Evolutionary conservation across 1,140 invertebrate genomes (phyloP).

Genomic region (Oncopeltus fasciatus): DNA sequence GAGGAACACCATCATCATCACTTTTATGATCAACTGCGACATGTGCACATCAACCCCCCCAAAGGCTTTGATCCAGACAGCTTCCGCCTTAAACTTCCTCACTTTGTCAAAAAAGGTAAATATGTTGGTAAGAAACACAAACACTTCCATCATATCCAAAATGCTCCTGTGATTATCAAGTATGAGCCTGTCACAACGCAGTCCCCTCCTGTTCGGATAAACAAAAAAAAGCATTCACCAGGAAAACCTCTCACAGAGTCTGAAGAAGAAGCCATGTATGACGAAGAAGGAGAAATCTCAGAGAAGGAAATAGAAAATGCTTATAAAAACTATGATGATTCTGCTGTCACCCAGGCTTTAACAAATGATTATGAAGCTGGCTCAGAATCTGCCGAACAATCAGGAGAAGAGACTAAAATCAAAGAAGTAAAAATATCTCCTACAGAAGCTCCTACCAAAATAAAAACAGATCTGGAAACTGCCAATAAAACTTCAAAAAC

Average conservation of each 20-base stretch:
- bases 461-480: too few species aligned
- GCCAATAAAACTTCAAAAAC: too few species aligned
- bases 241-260: not conserved
- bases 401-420: not conserved
- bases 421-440: not conserved
- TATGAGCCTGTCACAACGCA: not conserved
- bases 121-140: constrained; percentile 4
- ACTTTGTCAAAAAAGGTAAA: not conserved
- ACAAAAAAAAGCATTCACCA: constrained; percentile 3
- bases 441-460: too few species aligned
- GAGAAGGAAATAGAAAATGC: constrained; percentile 13
- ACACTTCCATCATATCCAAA: constrained; percentile 14
- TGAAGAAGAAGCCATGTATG: constrained; percentile 3
- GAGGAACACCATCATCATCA: constrained; percentile 16
- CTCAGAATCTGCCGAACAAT: not conserved
- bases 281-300: constrained; percentile 2
- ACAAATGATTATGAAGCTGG: not conserved
- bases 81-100: constrained; percentile 1
- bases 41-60: constrained; percentile 5
- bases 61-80: not conserved
- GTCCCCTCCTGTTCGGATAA: not conserved
- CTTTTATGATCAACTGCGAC: constrained; percentile 11
- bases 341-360: not conserved
- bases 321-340: constrained; percentile 12
- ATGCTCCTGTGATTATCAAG: not conserved